Percentiles rank a stretch among this genome's conserved stretches.
Conservation (phyloP, 2,113 vertebrate species). For the Myiopsitta monachus region DNA sequence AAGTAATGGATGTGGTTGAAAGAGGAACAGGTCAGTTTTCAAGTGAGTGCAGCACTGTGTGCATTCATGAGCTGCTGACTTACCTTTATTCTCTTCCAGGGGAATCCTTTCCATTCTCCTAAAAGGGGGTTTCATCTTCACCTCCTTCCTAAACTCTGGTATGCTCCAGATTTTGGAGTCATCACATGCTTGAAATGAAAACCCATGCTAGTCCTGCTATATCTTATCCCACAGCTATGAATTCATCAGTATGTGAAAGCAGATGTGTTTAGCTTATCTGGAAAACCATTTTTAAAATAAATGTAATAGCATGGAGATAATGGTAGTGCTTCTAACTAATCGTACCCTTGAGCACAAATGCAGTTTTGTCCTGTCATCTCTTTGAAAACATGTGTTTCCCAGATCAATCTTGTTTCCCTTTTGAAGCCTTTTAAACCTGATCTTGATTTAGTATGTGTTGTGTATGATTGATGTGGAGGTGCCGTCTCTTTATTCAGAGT, state of each 20-base stretch:
- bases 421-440: not conserved
- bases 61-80: not conserved
- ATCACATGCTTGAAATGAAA: not conserved
- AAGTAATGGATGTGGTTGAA: not conserved
- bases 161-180: not conserved
- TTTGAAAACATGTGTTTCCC: not conserved
- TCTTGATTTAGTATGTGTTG: not conserved
- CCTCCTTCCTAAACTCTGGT: not conserved
- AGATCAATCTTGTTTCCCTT: not conserved
- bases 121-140: not conserved
- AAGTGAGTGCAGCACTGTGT: not conserved
- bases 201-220: not conserved
- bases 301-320: not conserved
- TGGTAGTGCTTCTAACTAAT: not conserved
- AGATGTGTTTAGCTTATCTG: not conserved
- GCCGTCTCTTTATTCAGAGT: not conserved
- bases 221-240: not conserved
- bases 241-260: not conserved
- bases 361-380: not conserved
- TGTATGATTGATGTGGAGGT: not conserved
- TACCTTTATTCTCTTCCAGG: not conserved
- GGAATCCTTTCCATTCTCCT: not conserved
- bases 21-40: not conserved
- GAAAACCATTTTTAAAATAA: not conserved
- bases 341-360: not conserved